A percentile compares a stretch with the other conserved stretches of the same genome.
Conservation (phyloP, 2,888 invertebrate species). For the Erebia epiphron region DNA sequence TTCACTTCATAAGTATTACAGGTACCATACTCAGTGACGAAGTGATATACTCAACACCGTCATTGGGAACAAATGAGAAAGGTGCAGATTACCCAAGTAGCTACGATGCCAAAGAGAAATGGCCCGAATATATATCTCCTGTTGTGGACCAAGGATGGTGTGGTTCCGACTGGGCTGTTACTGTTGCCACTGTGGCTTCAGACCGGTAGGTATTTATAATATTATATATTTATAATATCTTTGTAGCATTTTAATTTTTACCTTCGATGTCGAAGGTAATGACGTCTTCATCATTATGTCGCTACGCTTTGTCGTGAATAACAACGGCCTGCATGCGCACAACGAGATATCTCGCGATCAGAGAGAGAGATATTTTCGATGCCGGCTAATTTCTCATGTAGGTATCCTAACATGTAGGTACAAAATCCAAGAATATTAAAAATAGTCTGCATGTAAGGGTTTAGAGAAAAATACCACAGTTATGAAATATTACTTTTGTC, state of each 20-base stretch:
- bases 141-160: conserved; percentile 90
- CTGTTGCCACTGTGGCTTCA: conserved; percentile 91
- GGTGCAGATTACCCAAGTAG: conserved; percentile 83
- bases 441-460: no score
- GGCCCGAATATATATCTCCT: conserved; percentile 88
- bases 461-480: no score
- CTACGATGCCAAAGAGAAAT: conserved; percentile 90
- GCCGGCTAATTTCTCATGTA: no score
- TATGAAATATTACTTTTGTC: no score
- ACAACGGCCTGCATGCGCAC: no score
- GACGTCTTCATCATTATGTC: no score
- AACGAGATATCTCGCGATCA: no score
- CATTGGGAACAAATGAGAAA: conserved; percentile 73
- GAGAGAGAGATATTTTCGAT: no score
- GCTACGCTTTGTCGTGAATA: no score
- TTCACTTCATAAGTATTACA: conserved; percentile 45
- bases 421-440: no score
- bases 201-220: conserved; percentile 81
- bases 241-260: background rate
- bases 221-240: background rate
- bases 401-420: no score
- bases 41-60: conserved; percentile 83
- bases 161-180: conserved; percentile 96
- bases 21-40: conserved; percentile 80
- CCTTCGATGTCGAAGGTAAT: background rate